Conservation (phyloP, 2,113 vertebrate genomes). For the Dascyllus trimaculatus region DNA sequence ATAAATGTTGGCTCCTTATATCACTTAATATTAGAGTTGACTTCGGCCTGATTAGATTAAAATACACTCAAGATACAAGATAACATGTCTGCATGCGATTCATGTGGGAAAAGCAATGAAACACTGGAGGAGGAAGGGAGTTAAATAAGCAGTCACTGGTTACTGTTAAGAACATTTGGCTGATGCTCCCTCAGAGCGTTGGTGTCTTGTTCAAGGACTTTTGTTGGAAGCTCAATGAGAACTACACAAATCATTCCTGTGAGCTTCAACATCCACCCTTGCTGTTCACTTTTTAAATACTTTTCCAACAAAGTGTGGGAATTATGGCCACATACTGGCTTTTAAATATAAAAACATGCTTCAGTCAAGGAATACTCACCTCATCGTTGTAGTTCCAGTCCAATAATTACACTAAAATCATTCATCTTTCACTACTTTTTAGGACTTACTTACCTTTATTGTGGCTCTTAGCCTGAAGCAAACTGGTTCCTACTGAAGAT, state of each 20-base stretch:
- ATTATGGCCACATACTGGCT: not conserved
- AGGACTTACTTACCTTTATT: not conserved
- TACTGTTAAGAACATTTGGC: not conserved
- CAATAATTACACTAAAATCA: not conserved
- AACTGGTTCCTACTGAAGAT: not conserved
- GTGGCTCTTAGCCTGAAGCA: not conserved
- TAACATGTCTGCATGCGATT: not conserved
- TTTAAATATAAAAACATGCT: not conserved
- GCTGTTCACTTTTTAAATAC: not conserved
- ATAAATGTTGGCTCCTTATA: not conserved
- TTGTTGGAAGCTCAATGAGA: not conserved
- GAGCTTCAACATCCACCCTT: not conserved
- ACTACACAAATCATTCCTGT: not conserved
- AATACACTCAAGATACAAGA: not conserved
- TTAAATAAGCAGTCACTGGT: not conserved
- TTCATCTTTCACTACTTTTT: not conserved
- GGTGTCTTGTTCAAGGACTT: conserved; percentile 22
- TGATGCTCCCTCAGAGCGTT: not conserved
- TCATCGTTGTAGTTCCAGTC: not conserved
- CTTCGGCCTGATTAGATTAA: not conserved
- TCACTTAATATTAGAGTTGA: not conserved
- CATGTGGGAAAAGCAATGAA: not conserved
- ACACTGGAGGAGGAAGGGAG: not conserved
- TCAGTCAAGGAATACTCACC: not conserved
- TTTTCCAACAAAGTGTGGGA: not conserved